Conservation (phyloP, 2,888 invertebrate species). For the Zeuzera pyrina region DNA sequence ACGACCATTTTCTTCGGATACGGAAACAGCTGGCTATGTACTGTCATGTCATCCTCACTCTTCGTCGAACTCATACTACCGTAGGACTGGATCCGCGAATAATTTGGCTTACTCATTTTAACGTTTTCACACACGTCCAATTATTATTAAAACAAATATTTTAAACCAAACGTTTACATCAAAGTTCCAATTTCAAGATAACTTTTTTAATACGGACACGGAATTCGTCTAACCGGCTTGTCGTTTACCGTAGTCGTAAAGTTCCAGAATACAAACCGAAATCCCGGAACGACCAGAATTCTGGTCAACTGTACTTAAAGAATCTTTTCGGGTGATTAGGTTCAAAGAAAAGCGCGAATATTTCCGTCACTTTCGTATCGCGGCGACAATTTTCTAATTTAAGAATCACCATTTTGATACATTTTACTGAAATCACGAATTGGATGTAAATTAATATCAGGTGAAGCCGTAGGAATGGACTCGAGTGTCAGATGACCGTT, state of each 20-base stretch:
- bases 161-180: not conserved
- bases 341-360: constrained; percentile 53
- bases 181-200: not conserved
- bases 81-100: constrained; percentile 52
- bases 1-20: constrained; percentile 60
- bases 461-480: constrained; percentile 19
- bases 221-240: constrained; percentile 28
- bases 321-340: constrained; percentile 63
- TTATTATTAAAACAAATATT: no score
- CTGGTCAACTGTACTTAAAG: constrained; percentile 69
- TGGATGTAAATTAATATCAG: constrained; percentile 15
- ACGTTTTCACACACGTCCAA: no score
- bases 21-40: constrained; percentile 57
- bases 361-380: constrained; percentile 49
- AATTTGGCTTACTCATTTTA: constrained; percentile 42
- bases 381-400: constrained; percentile 49
- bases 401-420: constrained; percentile 63
- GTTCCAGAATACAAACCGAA: constrained; percentile 35
- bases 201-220: no score
- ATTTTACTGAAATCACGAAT: constrained; percentile 37
- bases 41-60: constrained; percentile 62
- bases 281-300: constrained; percentile 33
- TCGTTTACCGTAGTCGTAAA: constrained; percentile 4
- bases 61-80: constrained; percentile 55
- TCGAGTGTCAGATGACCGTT: constrained; percentile 16